Conservation (phyloP, 53 echinoderm and acorn worm genomes). For the Actinopyga echinites region DNA sequence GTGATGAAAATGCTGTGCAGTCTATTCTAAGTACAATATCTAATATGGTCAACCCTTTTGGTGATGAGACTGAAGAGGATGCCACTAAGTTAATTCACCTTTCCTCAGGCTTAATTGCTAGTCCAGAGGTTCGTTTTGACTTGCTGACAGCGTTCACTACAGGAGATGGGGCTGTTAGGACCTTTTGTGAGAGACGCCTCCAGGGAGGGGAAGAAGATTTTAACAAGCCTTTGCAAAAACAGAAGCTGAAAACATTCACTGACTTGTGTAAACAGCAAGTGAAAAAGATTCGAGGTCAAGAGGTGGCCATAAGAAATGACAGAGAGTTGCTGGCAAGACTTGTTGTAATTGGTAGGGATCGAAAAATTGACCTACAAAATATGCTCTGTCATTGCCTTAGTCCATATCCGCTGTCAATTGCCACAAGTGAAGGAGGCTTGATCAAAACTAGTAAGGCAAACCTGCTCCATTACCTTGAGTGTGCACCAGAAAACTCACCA, state of each 20-base stretch:
- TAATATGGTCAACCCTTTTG: not conserved
- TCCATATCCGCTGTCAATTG: conserved; percentile 38
- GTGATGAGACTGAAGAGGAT: not conserved
- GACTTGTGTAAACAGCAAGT: conserved; percentile 7
- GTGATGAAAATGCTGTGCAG: conserved; percentile 18
- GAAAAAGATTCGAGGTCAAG: conserved; percentile 47
- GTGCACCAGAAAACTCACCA: not conserved
- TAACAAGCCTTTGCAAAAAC: conserved; percentile 32
- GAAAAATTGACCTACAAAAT: conserved; percentile 53
- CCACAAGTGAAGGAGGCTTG: conserved; percentile 35
- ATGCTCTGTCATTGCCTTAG: not conserved
- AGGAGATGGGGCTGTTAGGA: not conserved
- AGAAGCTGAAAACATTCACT: conserved; percentile 59
- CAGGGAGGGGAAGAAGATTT: conserved; percentile 8
- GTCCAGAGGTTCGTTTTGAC: not conserved
- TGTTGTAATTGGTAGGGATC: conserved; percentile 49
- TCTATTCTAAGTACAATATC: not conserved
- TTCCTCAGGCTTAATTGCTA: not conserved
- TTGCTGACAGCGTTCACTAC: not conserved
- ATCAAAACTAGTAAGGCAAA: conserved; percentile 65
- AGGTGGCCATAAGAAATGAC: conserved; percentile 26
- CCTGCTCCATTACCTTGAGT: conserved; percentile 43
- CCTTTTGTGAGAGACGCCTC: not conserved
- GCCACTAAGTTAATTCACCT: conserved; percentile 22
- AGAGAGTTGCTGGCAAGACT: conserved; percentile 54